phyloP scores from a whole-genome alignment of 2,797 vertebrate species.

The Zenarchopterus dispar region DNA sequence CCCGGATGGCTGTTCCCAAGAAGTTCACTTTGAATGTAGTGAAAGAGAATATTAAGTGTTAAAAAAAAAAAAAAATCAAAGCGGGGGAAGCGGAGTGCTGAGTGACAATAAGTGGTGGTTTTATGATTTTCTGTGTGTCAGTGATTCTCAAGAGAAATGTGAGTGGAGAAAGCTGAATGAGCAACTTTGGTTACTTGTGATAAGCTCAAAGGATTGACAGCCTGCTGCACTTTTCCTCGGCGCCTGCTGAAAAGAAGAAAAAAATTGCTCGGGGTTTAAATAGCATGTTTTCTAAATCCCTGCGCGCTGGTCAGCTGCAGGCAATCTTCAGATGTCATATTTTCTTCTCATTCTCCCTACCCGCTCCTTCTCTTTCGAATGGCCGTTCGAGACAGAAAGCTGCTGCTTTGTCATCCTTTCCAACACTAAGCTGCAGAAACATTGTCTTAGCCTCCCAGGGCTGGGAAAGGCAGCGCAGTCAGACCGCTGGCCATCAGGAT shows the following conservation, averaged over 20 bases:
- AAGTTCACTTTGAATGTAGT: conserved; percentile 36
- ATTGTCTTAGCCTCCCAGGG: conserved; percentile 29
- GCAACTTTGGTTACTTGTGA: conserved; percentile 65
- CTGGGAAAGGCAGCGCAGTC: conserved; percentile 18
- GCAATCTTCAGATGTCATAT: conserved; percentile 68
- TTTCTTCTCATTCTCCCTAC: conserved; percentile 32
- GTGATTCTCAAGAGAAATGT: conserved; percentile 19
- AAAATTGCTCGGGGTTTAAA: conserved; percentile 70
- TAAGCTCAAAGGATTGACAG: conserved; percentile 70
- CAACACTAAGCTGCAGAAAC: conserved; percentile 53
- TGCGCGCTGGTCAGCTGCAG: conserved; percentile 65
- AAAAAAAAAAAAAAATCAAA: conserved; percentile 50
- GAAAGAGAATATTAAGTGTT: conserved; percentile 25
- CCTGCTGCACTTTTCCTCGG: conserved; percentile 58
- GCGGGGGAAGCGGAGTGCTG: conserved; percentile 10
- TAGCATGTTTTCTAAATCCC: conserved; percentile 75
- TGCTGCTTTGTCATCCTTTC: conserved; percentile 49
- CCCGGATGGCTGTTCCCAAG: not conserved
- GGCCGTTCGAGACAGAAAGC: conserved; percentile 68
- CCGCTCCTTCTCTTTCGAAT: conserved; percentile 42
- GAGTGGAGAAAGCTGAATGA: conserved; percentile 52
- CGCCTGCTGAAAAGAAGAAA: conserved; percentile 32
- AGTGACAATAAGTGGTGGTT: conserved; percentile 41
- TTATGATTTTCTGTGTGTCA: conserved; percentile 14
- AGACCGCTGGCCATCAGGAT: conserved; percentile 16